phyloP scores from a whole-genome alignment of 2,888 invertebrate species.

The Diachrysia chrysitis region DNA sequence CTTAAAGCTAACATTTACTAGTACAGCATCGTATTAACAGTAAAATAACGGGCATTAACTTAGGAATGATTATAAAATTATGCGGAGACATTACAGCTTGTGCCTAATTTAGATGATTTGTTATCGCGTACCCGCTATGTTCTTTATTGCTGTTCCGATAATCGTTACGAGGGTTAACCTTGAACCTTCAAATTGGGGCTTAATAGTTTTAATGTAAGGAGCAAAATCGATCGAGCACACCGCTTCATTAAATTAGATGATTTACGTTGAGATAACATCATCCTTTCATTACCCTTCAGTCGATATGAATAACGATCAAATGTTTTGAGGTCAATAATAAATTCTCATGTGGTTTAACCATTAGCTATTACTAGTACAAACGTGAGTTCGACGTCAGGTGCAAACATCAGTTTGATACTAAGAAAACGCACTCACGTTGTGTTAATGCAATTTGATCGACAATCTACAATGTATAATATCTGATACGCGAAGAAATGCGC shows the following conservation, averaged over 20 bases:
- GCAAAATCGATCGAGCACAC: slow-evolving; percentile 61
- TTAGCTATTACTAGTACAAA: slow-evolving; percentile 55
- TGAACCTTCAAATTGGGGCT: slow-evolving; percentile 64
- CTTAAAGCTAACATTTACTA: slow-evolving; percentile 14
- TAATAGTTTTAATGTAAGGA: slow-evolving; percentile 63
- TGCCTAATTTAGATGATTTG: slow-evolving; percentile 62
- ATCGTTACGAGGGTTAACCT: slow-evolving; percentile 68
- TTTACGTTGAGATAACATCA: slow-evolving; percentile 64
- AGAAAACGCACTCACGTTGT: slow-evolving; percentile 32
- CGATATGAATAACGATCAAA: slow-evolving; percentile 63
- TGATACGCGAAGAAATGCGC: slow-evolving; percentile 1
- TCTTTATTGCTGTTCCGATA: slow-evolving; percentile 65
- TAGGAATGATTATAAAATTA: slow-evolving; percentile 51
- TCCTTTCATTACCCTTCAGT: slow-evolving; percentile 65
- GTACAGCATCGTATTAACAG: slow-evolving; percentile 16
- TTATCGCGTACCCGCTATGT: slow-evolving; percentile 60
- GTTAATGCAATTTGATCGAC: slow-evolving; percentile 35
- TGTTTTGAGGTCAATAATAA: slow-evolving; percentile 65
- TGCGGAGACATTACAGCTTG: slow-evolving; percentile 60
- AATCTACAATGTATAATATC: slow-evolving; percentile 22
- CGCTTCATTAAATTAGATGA: slow-evolving; percentile 70
- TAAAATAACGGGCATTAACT: slow-evolving; percentile 7
- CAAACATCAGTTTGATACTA: slow-evolving; percentile 25
- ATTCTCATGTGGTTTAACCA: slow-evolving; percentile 59
- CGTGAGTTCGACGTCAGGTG: slow-evolving; percentile 37